Percentiles rank a stretch among this genome's conserved stretches.
phyloP scores from a whole-genome alignment of 2,113 vertebrate species.

The Indri indri region DNA sequence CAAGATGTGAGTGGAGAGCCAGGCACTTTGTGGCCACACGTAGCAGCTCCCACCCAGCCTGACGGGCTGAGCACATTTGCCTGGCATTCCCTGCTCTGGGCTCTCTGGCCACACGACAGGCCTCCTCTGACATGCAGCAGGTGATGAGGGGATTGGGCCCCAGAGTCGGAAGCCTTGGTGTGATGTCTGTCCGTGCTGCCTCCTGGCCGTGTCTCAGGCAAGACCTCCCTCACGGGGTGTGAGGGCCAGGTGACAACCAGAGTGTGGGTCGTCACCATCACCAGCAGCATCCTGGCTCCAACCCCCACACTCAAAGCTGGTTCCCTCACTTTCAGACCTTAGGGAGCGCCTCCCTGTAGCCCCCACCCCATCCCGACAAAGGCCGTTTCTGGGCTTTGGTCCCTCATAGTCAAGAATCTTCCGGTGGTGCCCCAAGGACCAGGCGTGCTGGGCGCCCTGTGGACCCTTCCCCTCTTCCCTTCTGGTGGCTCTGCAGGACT shows the following conservation, averaged over 20 bases:
- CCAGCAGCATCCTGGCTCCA: neutral
- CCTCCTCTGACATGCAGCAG: neutral
- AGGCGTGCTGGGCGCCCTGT: rapidly evolving
- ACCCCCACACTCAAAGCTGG: neutral
- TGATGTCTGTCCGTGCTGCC: neutral
- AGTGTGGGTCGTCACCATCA: rapidly evolving
- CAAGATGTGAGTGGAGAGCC: neutral
- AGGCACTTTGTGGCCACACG: neutral
- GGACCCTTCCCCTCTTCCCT: neutral
- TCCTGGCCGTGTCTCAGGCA: neutral
- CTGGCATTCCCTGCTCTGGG: neutral
- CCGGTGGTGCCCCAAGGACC: neutral
- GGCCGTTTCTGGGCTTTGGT: too few relatives aligned
- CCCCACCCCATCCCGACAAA: neutral
- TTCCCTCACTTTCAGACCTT: neutral
- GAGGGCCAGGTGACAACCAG: neutral
- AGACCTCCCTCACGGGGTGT: neutral
- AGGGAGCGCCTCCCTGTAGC: neutral
- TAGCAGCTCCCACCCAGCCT: neutral
- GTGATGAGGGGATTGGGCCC: neutral
- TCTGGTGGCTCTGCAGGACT: neutral
- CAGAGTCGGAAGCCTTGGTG: too few relatives aligned
- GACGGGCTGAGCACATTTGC: neutral
- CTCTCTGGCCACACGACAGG: neutral
- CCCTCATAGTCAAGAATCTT: neutral